phyloP scores from a whole-genome alignment of 2,113 vertebrate genomes.

The Amphiprion ocellaris region DNA sequence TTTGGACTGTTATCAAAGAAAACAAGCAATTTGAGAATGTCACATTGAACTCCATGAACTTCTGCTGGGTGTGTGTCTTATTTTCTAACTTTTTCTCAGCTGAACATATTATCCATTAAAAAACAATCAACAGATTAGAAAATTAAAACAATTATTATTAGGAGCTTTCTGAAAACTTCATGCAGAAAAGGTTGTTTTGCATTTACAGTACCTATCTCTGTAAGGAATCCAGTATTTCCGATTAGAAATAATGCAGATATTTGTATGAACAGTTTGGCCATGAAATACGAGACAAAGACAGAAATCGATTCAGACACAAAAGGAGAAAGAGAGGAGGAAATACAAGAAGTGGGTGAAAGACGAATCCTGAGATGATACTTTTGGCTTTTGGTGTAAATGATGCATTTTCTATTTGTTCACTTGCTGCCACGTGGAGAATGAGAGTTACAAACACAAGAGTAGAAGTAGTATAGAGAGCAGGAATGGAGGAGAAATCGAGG shows the following conservation, averaged over 20 bases:
- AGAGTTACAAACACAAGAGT: constrained; percentile 15
- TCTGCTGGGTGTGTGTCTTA: too few relatives aligned
- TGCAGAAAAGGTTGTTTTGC: not conserved
- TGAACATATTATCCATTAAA: too few relatives aligned
- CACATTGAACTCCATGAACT: too few relatives aligned
- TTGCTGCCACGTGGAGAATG: constrained; percentile 44
- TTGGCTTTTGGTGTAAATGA: constrained; percentile 64
- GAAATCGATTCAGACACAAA: not conserved
- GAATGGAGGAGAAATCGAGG: constrained; percentile 9
- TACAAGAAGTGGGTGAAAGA: not conserved
- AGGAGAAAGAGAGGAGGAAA: constrained; percentile 5
- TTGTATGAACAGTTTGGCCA: too few relatives aligned
- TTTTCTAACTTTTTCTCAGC: too few relatives aligned
- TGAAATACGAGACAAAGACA: not conserved
- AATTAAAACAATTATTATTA: too few relatives aligned
- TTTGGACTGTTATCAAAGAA: not conserved
- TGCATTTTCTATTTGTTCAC: constrained; percentile 44
- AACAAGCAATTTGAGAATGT: not conserved
- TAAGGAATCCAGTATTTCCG: too few relatives aligned
- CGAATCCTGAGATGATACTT: constrained; percentile 1
- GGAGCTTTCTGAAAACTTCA: too few relatives aligned
- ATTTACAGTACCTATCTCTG: too few relatives aligned
- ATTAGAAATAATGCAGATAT: too few relatives aligned
- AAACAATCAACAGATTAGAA: too few relatives aligned
- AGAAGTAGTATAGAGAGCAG: constrained; percentile 13